A percentile compares a stretch with the other conserved stretches of the same genome.
Conservation (phyloP, 2,113 vertebrate genomes). For the Mixornis gularis region DNA sequence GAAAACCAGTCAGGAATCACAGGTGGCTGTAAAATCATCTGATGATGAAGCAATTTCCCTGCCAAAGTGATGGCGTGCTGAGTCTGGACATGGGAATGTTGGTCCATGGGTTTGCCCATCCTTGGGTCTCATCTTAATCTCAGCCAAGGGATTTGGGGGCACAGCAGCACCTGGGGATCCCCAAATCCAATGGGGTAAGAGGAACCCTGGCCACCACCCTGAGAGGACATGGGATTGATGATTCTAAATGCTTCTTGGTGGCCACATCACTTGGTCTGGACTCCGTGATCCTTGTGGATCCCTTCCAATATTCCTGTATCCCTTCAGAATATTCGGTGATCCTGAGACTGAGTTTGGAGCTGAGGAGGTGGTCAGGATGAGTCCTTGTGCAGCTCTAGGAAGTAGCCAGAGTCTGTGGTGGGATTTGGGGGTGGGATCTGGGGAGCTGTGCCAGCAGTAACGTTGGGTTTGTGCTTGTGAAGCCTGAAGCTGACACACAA, state of each 20-base stretch:
- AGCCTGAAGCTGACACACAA: neutral
- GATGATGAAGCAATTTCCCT: neutral
- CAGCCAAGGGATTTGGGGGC: accelerated
- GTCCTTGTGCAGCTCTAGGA: neutral
- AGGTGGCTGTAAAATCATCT: neutral
- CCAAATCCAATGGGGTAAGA: neutral
- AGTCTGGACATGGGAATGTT: neutral
- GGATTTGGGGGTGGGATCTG: neutral
- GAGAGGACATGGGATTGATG: accelerated
- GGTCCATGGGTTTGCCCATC: accelerated
- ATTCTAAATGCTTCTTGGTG: neutral
- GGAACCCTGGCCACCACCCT: accelerated
- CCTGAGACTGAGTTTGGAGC: neutral
- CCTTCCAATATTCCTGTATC: neutral
- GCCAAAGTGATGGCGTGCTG: accelerated
- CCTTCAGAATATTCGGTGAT: neutral
- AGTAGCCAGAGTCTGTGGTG: neutral
- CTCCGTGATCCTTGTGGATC: neutral
- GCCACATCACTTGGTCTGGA: neutral
- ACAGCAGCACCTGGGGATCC: accelerated
- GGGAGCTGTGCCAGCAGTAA: neutral
- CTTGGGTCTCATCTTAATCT: neutral
- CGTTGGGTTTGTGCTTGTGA: neutral
- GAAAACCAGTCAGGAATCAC: neutral
- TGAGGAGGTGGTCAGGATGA: neutral